phyloP scores from a whole-genome alignment of 2,113 vertebrate genomes.

The Puffinus mauretanicus region DNA sequence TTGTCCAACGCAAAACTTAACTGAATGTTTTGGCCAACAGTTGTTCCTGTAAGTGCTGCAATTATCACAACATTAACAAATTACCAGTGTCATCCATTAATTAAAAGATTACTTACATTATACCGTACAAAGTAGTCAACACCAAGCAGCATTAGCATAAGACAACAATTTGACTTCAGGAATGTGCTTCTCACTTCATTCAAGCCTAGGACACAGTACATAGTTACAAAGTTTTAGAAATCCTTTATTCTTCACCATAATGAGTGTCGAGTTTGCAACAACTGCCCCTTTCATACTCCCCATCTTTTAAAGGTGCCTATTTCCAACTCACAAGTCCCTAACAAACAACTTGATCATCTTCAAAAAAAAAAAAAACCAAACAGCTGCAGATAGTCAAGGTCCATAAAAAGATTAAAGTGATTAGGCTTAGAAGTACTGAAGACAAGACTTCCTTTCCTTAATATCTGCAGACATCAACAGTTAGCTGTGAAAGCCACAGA shows the following conservation, averaged over 20 bases:
- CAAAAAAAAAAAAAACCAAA: neutral
- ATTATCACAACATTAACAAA: neutral
- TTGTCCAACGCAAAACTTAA: neutral
- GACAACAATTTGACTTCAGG: neutral
- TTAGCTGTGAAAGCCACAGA: neutral
- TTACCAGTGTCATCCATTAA: neutral
- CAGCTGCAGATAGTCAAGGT: neutral
- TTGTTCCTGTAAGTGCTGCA: neutral
- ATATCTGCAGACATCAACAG: neutral
- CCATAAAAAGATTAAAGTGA: neutral
- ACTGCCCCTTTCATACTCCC: neutral
- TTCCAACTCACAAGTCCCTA: neutral
- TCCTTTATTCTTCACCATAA: neutral
- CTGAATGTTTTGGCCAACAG: neutral
- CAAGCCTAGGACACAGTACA: neutral
- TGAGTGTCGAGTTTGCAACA: fast-evolving
- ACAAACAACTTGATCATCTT: neutral
- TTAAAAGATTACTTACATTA: neutral
- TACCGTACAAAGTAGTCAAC: neutral
- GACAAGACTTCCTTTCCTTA: neutral
- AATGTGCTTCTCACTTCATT: neutral
- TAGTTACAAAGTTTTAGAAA: neutral
- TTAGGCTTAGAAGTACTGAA: neutral
- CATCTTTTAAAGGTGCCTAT: neutral
- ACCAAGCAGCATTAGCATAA: neutral